Evolutionary conservation across 2,797 vertebrate species (phyloP), one percentile per base, ranked within the genome.

Genomic region (Ctenosaura bakeri): DNA sequence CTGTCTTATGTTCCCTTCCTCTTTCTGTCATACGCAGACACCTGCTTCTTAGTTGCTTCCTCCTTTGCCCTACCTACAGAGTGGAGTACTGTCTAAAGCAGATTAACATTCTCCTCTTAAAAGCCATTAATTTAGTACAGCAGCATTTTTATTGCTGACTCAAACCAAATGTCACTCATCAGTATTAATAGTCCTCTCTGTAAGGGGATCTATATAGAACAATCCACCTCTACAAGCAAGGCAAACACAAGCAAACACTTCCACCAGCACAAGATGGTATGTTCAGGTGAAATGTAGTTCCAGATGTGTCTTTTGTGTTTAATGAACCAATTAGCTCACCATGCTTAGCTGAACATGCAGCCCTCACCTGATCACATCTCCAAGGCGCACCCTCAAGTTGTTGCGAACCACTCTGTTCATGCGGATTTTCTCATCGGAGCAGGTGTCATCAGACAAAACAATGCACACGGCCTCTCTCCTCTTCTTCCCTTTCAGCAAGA

Each of bases 371-470:
- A 99, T 99, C 80, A 99, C 98, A 14, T 99, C 99, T 52, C 99
- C 99, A 85, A 99, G 97, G 88, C 98, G 98, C 82, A 99, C 99
- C 81, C 99, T 98, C 92, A 99, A 97, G 92, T 99, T 99, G 97
- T 99, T 99, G 92, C 99, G 99, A 93, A 99, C 99, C 93, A 99
- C 99, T 95, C 99, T 98, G 94, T 99, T 99, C 99, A 99, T 99
- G 95, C 99, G 98, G 94, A 99, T 99, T 95, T 99, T 99, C 96
- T 99, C 99, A 92, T 99, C 99, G 2, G 99, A 99, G 93, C 99
- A 99, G 91, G 98, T 98, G 93, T 99, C 99, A 89, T 99, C 99
- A 50, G 99, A 99, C 87, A 99, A 97, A 50, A 99, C 99, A 62
- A 99, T 99, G 94, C 99, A 99, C 80, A 99, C 99, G 0, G 98